Evolutionary conservation across 1,140 invertebrate species (phyloP), one percentile per base, ranked within the genome.

Genomic region (Drosophila ficusphila): DNA sequence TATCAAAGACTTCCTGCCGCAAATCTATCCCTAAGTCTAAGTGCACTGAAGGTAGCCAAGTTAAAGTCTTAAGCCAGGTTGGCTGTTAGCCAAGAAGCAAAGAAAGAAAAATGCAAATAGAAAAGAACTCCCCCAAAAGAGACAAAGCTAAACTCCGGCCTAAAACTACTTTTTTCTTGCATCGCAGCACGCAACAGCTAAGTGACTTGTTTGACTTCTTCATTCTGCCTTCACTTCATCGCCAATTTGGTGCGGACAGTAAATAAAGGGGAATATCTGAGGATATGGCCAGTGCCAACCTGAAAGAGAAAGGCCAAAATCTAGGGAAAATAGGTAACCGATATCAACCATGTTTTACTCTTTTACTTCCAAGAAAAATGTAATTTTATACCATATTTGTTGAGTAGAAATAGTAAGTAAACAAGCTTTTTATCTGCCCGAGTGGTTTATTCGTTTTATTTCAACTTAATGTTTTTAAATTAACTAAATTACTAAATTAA

Each of bases 121-220:
- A 44, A 14, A 31, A 25, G 16, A 25, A 42, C 27, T 69, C 16
- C 27, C 12, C 49, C 18, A 36, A 48, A 61, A 25, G 8, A 21
- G 19, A 38, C 36, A 34, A 33, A 57, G 65, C 57, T 31, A 41
- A 49, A 76, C 42, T 52, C 16, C n/a, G 21, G 14, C 12, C 14
- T 57, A n/a, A 21, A 21, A 25, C 21, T 27, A 46, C 42, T 12
- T 44, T 21, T 27, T 67, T 73, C 86, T 85, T 86, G 81, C 76
- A 81, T 85, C 67, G 54, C 42, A 38, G 5, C 41, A 31, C 48
- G 16, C 51, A 38, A 42, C 18, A 41, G 49, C 76, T 86, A 85
- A 85, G 76, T 86, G 81, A 85, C 65, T 81, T 76, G 76, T 76
- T 85, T 86, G 81, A 85, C 79, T 85, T 86, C 53, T 86, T 81